phyloP scores from a whole-genome alignment of 2,113 vertebrate genomes.

The Callospermophilus lateralis region DNA sequence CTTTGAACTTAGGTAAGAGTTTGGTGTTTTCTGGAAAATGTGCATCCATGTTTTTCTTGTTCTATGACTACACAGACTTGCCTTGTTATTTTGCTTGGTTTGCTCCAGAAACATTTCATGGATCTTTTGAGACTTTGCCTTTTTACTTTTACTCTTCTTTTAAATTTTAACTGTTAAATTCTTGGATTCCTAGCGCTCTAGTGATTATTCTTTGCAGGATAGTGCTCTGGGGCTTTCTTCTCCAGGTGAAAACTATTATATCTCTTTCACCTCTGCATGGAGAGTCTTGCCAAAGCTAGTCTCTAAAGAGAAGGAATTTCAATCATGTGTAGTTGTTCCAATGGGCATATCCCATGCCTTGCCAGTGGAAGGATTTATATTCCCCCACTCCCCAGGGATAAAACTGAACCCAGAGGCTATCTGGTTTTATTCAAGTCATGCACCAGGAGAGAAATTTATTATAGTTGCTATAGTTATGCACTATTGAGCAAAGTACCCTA shows the following conservation, averaged over 20 bases:
- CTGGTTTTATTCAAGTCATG: constrained; percentile 43
- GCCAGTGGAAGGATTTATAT: constrained; percentile 12
- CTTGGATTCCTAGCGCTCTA: constrained; percentile 5
- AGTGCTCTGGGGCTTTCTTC: neutral
- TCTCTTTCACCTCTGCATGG: neutral
- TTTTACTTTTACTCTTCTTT: constrained; percentile 7
- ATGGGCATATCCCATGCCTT: constrained; percentile 10
- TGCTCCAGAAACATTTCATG: constrained; percentile 35
- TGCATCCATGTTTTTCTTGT: constrained; percentile 60
- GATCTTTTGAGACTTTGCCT: neutral
- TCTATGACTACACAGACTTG: constrained; percentile 9
- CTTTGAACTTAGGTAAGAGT: neutral
- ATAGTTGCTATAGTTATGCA: neutral
- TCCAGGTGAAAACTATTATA: neutral
- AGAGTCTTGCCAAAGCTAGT: neutral
- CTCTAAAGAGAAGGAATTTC: constrained; percentile 47
- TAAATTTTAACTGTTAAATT: constrained; percentile 46
- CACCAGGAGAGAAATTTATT: constrained; percentile 29
- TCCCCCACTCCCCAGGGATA: neutral
- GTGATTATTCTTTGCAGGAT: neutral
- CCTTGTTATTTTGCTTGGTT: constrained; percentile 35
- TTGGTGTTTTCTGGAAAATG: constrained; percentile 59
- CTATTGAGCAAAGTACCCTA: neutral
- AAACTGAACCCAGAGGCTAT: constrained; percentile 48
- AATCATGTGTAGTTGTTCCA: constrained; percentile 18